These are phyloP conservation scores for Cryptosula pallasiana DNA, from an alignment of 2,888 invertebrate species.

Conservation along the genomic window DNA sequence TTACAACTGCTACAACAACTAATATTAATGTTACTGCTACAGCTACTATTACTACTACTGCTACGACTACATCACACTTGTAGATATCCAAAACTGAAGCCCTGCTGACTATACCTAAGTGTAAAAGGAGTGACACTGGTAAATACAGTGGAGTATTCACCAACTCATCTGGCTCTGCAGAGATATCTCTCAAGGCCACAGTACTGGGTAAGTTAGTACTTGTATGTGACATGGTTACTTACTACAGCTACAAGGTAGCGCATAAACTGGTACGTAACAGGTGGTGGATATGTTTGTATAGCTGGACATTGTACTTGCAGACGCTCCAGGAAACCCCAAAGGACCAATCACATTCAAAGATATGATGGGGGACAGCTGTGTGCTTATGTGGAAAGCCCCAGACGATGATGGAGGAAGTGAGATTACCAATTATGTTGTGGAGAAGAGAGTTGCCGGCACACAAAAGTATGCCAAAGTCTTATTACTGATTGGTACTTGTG, in stretches of 20 bases:
- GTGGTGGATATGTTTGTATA: too few species aligned
- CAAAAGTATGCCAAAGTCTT: constrained; percentile 41
- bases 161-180: constrained; percentile 92
- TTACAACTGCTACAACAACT: background rate
- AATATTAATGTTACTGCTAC: background rate
- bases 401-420: constrained; percentile 74
- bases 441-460: constrained; percentile 63
- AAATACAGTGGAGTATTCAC: constrained; percentile 85
- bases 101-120: constrained; percentile 67
- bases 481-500: too few species aligned
- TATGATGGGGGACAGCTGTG: constrained; percentile 89
- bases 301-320: too few species aligned
- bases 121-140: constrained; percentile 82
- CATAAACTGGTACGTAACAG: too few species aligned
- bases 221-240: background rate
- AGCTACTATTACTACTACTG: background rate
- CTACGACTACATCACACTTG: background rate
- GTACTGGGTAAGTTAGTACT: constrained; percentile 67
- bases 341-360: constrained; percentile 85
- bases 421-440: constrained; percentile 71
- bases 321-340: constrained; percentile 82
- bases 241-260: too few species aligned
- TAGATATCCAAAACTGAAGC: constrained; percentile 17
- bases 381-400: constrained; percentile 78
- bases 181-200: constrained; percentile 87